These are phyloP conservation scores for Gadopsis marmoratus DNA, from an alignment of 2,797 vertebrate species.

Conservation along the genomic window DNA sequence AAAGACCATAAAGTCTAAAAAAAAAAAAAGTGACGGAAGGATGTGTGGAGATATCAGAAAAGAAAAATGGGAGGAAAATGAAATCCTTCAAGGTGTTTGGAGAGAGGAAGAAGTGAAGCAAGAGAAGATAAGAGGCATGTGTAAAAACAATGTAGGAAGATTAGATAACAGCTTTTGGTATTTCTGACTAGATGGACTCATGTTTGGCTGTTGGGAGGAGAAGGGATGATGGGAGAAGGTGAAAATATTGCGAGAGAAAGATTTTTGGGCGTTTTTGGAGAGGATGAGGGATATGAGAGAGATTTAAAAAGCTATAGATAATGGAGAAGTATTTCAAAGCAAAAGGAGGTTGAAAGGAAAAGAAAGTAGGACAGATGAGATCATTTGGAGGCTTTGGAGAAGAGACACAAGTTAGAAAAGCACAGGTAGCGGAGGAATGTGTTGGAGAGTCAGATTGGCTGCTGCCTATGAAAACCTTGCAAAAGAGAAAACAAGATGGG, in stretches of 20 bases:
- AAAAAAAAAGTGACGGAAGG: slow-evolving; percentile 15
- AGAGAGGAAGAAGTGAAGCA: slow-evolving; percentile 12
- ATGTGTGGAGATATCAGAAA: slow-evolving; percentile 18
- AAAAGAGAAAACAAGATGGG: slow-evolving; percentile 4
- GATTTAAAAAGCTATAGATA: slow-evolving; percentile 38
- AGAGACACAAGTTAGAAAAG: slow-evolving; percentile 21
- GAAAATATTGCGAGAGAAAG: slow-evolving; percentile 31
- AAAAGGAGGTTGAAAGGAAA: slow-evolving; percentile 17
- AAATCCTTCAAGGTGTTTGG: slow-evolving; percentile 15
- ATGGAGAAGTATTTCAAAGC: slow-evolving; percentile 43
- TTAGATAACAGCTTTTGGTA: slow-evolving; percentile 7
- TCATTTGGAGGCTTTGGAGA: slow-evolving; percentile 39
- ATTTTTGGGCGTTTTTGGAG: slow-evolving; percentile 24
- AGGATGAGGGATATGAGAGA: not conserved
- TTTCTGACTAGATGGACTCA: not conserved
- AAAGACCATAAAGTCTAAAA: not conserved
- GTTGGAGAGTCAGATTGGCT: slow-evolving; percentile 11
- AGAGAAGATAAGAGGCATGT: not conserved
- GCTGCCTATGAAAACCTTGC: slow-evolving; percentile 27
- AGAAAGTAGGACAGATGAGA: slow-evolving; percentile 69
- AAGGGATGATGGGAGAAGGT: slow-evolving; percentile 3
- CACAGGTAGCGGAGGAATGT: slow-evolving; percentile 50
- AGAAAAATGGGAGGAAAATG: not conserved
- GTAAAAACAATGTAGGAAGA: slow-evolving; percentile 6
- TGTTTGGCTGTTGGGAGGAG: slow-evolving; percentile 4